These are phyloP conservation scores for Xenopus tropicalis DNA, from an alignment of 2,113 vertebrate species.

Conservation along the genomic window UCB_Xtro_10.0 CM004444.2:147426001-147426500, in stretches of 20 bases:
- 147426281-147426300: no score
- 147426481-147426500: conserved; percentile 53
- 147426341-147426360: no score
- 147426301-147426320: no score
- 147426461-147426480: conserved; percentile 60
- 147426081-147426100: conserved; percentile 60
- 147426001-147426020: no score
- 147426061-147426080: conserved; percentile 59
- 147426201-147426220: conserved; percentile 49
- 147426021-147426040: no score
- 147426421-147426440: conserved; percentile 63
- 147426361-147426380: no score
- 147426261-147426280: conserved; percentile 65
- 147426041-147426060: no score
- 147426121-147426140: conserved; percentile 55
- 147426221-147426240: conserved; percentile 66
- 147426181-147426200: conserved; percentile 65
- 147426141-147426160: conserved; percentile 54
- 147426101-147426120: conserved; percentile 55
- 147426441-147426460: conserved; percentile 52
- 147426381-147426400: no score
- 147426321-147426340: no score
- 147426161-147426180: conserved; percentile 63
- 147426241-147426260: conserved; percentile 58
- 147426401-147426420: conserved; percentile 4